Evolutionary conservation across 2,888 invertebrate genomes (phyloP).

Genomic region (Nephrotoma flavescens): DNA sequence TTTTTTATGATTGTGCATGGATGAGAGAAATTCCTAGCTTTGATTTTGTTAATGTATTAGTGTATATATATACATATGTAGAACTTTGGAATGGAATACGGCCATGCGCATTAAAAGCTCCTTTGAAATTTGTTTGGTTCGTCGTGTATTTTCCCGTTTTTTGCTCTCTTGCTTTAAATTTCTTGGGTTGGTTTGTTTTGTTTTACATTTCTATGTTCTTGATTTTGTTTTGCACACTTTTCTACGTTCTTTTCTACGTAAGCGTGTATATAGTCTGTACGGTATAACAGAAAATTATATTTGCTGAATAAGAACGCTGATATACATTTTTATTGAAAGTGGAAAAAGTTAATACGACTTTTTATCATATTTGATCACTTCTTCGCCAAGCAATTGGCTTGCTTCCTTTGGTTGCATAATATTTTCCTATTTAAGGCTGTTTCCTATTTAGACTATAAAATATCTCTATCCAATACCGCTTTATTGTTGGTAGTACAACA

Average conservation of each 20-base stretch:
- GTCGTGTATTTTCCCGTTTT: neutral
- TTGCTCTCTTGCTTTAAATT: neutral
- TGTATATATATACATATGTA: neutral
- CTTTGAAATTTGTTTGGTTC: neutral
- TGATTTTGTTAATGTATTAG: neutral
- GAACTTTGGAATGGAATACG: neutral
- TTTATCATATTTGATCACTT: too few species aligned
- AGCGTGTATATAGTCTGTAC: neutral
- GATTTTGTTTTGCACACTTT: neutral
- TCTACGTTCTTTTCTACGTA: neutral
- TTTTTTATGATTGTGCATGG: neutral
- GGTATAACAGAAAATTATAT: neutral
- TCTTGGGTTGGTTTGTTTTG: neutral
- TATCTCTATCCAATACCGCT: too few species aligned
- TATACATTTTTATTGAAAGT: too few species aligned
- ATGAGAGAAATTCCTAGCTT: neutral
- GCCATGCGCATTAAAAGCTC: neutral
- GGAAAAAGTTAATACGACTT: too few species aligned
- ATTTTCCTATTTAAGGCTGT: too few species aligned
- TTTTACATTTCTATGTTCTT: neutral
- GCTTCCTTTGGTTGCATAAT: too few species aligned
- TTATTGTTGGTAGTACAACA: too few species aligned
- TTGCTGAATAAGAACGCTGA: too few species aligned
- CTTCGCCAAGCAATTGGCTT: too few species aligned
- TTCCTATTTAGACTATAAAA: too few species aligned